These are phyloP conservation scores for Seriola aureovittata DNA, from an alignment of 2,113 vertebrate species.

Conservation along the genomic window DNA sequence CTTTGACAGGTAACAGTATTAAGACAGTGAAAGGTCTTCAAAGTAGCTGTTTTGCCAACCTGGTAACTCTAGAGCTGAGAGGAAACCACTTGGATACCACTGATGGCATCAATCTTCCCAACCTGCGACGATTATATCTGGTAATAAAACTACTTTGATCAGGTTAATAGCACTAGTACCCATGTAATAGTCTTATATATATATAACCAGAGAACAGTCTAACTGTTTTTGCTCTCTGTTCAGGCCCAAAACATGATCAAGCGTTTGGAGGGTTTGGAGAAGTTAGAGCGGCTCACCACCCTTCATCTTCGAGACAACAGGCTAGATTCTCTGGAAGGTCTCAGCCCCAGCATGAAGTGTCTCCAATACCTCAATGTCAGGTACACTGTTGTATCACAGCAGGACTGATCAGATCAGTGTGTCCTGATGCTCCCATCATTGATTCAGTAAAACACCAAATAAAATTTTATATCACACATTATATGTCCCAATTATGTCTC, in stretches of 20 bases:
- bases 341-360: conserved; percentile 87
- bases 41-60: conserved; percentile 79
- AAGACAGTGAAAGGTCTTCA: conserved; percentile 81
- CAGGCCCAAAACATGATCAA: conserved; percentile 91
- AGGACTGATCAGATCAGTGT: background rate
- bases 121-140: conserved; percentile 89
- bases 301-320: conserved; percentile 94
- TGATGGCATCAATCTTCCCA: conserved; percentile 88
- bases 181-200: background rate
- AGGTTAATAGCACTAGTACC: conserved; percentile 51
- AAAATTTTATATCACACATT: background rate
- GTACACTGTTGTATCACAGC: conserved; percentile 40
- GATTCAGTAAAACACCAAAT: background rate
- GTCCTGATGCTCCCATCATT: background rate
- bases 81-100: conserved; percentile 89
- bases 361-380: conserved; percentile 92
- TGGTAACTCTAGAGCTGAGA: conserved; percentile 91
- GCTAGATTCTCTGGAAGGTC: conserved; percentile 87
- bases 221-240: background rate
- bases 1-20: conserved; percentile 88
- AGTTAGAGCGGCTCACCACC: conserved; percentile 83
- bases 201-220: background rate
- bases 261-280: conserved; percentile 87
- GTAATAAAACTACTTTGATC: conserved; percentile 76
- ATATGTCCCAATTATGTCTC: background rate